phyloP scores from a whole-genome alignment of 2,888 invertebrate genomes.

The Chirona hameri region DNA sequence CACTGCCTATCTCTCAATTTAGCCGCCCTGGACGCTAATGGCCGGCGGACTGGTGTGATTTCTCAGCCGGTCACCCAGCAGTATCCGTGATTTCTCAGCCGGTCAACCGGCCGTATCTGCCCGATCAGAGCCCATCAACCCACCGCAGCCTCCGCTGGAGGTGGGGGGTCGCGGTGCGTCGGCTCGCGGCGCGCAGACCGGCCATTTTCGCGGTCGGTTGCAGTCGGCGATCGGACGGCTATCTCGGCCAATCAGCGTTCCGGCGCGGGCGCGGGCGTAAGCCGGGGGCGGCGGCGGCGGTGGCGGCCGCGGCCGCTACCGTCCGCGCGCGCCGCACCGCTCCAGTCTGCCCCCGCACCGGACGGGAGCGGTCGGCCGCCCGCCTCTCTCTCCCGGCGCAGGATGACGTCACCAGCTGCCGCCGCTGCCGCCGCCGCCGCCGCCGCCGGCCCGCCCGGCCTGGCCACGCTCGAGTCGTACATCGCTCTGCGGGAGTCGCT shows the following conservation, averaged over 20 bases:
- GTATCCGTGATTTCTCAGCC: too few relatives aligned
- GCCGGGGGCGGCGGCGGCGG: conserved; percentile 35
- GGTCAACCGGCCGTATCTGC: too few relatives aligned
- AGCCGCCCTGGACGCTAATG: not conserved
- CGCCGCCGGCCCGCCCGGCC: conserved; percentile 44
- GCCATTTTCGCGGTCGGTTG: conserved; percentile 5
- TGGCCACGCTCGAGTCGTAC: conserved; percentile 56
- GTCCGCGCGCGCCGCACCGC: conserved; percentile 34
- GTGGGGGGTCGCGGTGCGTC: not conserved
- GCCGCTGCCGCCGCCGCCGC: conserved; percentile 66
- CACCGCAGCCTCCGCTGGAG: not conserved
- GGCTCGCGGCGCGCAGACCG: too few relatives aligned
- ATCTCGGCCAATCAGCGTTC: conserved; percentile 1
- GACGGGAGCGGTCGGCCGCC: conserved; percentile 35
- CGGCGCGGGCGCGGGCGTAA: conserved; percentile 31
- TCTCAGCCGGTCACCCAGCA: not conserved
- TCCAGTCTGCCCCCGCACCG: conserved; percentile 34
- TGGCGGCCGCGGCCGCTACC: conserved; percentile 36
- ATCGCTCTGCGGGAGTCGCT: conserved; percentile 38
- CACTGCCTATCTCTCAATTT: not conserved
- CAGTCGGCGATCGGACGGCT: not conserved
- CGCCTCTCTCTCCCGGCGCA: conserved; percentile 33
- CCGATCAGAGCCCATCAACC: too few relatives aligned
- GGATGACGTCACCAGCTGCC: conserved; percentile 52
- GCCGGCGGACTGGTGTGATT: not conserved